Evolutionary conservation across 2,113 vertebrate genomes (phyloP).

Genomic region (Prietella phreatophila): DNA sequence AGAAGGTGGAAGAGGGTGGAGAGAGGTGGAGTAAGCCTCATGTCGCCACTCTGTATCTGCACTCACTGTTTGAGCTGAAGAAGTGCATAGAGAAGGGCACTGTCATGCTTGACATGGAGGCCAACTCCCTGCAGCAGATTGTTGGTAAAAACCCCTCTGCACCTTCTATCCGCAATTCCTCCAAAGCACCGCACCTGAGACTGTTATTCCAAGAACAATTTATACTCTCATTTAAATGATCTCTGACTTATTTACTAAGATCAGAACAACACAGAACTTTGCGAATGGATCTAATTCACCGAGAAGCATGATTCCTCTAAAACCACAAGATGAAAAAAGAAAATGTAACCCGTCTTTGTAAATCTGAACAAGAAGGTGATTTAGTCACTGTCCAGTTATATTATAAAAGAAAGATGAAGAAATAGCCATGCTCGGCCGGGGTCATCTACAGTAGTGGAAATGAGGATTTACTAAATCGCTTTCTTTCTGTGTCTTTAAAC

Average conservation of each 20-base stretch:
- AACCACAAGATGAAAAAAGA: background rate
- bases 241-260: background rate
- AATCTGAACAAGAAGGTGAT: background rate
- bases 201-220: background rate
- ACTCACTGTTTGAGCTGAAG: conserved; percentile 94
- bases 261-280: background rate
- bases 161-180: background rate
- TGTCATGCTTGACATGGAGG: conserved; percentile 88
- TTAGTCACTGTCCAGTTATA: background rate
- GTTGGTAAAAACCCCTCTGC: conserved; percentile 76
- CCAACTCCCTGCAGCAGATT: conserved; percentile 85
- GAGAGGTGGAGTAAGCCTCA: conserved; percentile 98
- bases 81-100: conserved; percentile 92
- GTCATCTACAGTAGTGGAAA: background rate
- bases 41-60: conserved; percentile 81
- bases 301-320: background rate
- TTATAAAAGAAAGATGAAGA: background rate
- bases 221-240: background rate
- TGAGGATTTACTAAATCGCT: background rate
- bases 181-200: background rate
- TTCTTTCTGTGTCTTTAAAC: background rate
- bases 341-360: background rate
- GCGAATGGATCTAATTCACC: background rate
- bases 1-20: conserved; percentile 95
- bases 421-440: too few relatives aligned